These are phyloP conservation scores for Benitochromis conjunctus DNA, from an alignment of 2,113 vertebrate genomes.

Conservation along the genomic window DNA sequence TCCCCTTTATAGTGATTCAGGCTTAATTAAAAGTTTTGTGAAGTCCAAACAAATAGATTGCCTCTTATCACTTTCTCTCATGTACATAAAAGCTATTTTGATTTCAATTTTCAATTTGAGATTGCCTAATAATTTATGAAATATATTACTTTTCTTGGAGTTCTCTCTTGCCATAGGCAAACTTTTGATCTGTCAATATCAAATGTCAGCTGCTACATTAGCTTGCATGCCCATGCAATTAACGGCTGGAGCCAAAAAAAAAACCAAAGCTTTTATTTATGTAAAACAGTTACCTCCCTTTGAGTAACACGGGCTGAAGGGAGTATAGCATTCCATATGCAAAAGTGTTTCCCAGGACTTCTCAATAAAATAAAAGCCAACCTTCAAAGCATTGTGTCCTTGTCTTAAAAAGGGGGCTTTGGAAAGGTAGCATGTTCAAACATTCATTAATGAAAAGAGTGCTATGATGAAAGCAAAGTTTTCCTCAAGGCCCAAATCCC, in stretches of 20 bases:
- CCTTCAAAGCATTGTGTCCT: slow-evolving; percentile 8
- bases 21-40: slow-evolving; percentile 49
- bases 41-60: slow-evolving; percentile 44
- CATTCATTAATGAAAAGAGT: slow-evolving; percentile 15
- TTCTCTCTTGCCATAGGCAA: background rate
- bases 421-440: slow-evolving; percentile 11
- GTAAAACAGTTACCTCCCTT: background rate
- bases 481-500: slow-evolving; percentile 10
- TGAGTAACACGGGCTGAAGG: background rate
- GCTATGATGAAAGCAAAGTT: slow-evolving; percentile 27
- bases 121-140: slow-evolving; percentile 13
- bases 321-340: background rate
- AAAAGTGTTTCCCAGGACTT: background rate
- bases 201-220: background rate
- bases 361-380: slow-evolving; percentile 2
- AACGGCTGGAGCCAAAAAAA: background rate
- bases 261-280: background rate
- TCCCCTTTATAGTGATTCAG: slow-evolving; percentile 18
- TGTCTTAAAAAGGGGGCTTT: background rate
- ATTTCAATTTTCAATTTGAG: slow-evolving; percentile 9
- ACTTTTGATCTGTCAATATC: background rate
- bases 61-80: background rate
- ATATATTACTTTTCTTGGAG: background rate
- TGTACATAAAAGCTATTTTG: slow-evolving; percentile 10
- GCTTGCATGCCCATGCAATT: background rate